Percentiles rank a stretch among this genome's conserved stretches.
Evolutionary conservation across 2,113 vertebrate genomes (phyloP).

Genomic region (Sigmodon hispidus): DNA sequence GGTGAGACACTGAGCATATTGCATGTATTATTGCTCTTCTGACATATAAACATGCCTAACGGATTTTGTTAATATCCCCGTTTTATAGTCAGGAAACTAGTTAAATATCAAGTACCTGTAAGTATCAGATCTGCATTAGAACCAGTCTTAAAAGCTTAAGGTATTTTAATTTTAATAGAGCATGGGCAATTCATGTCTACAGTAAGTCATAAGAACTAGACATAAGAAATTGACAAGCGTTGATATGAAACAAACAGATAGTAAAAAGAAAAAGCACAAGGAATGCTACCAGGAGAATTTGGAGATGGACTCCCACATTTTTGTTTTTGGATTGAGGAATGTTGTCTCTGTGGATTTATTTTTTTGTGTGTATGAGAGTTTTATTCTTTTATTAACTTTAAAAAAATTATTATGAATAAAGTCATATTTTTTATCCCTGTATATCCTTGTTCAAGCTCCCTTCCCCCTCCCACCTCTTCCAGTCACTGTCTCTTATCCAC

Average conservation of each 20-base stretch:
- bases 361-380: no score
- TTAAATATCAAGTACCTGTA: not conserved
- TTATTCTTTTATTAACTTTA: no score
- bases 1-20: not conserved
- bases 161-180: not conserved
- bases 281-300: not conserved
- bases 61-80: not conserved
- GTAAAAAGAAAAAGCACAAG: not conserved
- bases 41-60: not conserved
- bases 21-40: not conserved
- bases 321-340: not conserved
- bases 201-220: not conserved
- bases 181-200: not conserved
- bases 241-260: not conserved
- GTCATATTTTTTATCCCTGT: no score
- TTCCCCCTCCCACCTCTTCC: no score
- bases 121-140: not conserved
- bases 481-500: no score
- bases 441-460: no score
- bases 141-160: not conserved
- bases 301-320: not conserved
- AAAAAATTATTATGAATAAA: no score
- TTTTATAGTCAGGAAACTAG: not conserved
- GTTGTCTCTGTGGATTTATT: constrained; percentile 17
- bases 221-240: not conserved